A percentile compares a stretch with the other conserved stretches of the same genome.
phyloP scores from a whole-genome alignment of 2,888 invertebrate genomes.

The Polyommatus iphigenia region DNA sequence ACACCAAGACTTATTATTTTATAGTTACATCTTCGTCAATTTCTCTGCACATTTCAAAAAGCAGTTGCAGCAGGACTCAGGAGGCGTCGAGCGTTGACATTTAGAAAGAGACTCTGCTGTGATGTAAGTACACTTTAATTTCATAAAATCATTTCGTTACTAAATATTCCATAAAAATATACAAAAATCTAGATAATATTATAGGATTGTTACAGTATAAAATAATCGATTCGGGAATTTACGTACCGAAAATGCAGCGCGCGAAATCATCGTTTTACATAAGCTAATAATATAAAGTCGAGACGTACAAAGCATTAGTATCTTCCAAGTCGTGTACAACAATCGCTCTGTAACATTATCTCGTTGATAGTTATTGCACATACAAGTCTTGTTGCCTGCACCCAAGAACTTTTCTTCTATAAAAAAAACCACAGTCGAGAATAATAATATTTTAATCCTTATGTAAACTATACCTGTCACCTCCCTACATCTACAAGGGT shows the following conservation, averaged over 20 bases:
- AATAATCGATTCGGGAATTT: background rate
- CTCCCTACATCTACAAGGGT: no score
- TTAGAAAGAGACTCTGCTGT: background rate
- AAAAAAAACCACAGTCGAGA: background rate
- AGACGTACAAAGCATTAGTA: background rate
- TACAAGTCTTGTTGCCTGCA: background rate
- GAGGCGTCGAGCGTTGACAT: background rate
- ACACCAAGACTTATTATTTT: background rate
- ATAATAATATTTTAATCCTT: no score
- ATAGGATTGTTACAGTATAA: constrained; percentile 5
- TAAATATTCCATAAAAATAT: constrained; percentile 8
- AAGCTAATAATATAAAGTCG: background rate
- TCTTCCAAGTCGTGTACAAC: background rate
- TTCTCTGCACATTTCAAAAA: background rate
- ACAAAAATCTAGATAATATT: constrained; percentile 14
- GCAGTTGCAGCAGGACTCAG: background rate
- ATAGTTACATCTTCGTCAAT: background rate
- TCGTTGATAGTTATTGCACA: constrained; percentile 13
- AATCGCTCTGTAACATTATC: background rate
- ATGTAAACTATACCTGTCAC: no score
- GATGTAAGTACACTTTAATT: constrained; percentile 9
- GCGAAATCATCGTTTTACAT: constrained; percentile 16
- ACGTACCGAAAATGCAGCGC: constrained; percentile 7
- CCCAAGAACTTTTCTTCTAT: background rate
- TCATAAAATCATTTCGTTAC: background rate